Base-by-base conservation (phyloP, 2,888 invertebrate genomes). In the Habroteleia sp. region DNA sequence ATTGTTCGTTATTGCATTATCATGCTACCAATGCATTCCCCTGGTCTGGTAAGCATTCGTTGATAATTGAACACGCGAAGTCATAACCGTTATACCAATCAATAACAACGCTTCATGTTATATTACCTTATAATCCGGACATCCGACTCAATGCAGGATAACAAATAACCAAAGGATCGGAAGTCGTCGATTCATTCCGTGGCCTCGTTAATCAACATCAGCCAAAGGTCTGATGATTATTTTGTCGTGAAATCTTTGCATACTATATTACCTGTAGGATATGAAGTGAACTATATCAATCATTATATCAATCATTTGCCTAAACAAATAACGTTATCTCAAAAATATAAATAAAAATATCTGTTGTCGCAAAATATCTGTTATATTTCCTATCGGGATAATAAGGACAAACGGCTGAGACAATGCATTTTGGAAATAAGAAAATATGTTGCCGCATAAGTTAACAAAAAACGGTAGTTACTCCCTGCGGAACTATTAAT, bases 71-170 rank as follows among this genome's bases (percentile, higher is more conserved):
- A 85, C 86, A 81, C 80, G 81, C 84, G 84, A 86, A 87, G 87
- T 87, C 87, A 85, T 87, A 86, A 87, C 86, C 84, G 84, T 86
- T 84, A 84, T 84, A 82, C 82, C 85, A 85, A 86, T 87, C 86
- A 85, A 86, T 86, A 87, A 81, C 80, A 35, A 29, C 41, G 73
- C 44, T 39, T 35, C 46, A 33, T 23, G 52, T 39, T 37, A 39
- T 33, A 54, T 54, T 56, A 39, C 54, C 56, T 58, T 39, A 65
- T 74, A 71, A 76, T 66, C 46, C 48, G 39, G 7, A 23, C 23
- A n/a, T 33, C 10, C 20, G 7, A 37, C 13, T 48, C 35, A 37
- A 58, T 44, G 63, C 11, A 48, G 52, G 58, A 60, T 46, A 54
- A 73, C 46, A 23, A 65, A 65, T 37, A 39, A 42, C 41, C 31